Evolutionary conservation across 2,888 invertebrate species (phyloP).

Genomic region (Drosophila paucipuncta): DNA sequence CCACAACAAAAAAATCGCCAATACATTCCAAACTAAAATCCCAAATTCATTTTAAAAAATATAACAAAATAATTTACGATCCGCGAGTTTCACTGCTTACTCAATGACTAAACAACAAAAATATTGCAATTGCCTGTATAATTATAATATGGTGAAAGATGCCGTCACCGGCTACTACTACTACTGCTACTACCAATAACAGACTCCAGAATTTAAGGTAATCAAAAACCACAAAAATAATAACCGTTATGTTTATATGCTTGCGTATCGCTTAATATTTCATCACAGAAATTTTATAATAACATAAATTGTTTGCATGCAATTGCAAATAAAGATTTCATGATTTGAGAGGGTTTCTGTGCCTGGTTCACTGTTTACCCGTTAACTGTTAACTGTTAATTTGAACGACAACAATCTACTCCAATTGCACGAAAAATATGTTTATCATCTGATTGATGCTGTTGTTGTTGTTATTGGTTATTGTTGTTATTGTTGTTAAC

Average conservation of each 20-base stretch:
- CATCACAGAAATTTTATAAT: conserved; percentile 45
- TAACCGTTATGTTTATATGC: background rate
- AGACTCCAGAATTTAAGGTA: background rate
- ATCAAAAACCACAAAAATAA: background rate
- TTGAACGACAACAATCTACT: conserved; percentile 33
- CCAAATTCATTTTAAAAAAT: background rate
- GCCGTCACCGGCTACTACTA: background rate
- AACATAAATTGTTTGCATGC: conserved; percentile 13
- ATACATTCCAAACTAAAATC: background rate
- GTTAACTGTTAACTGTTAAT: conserved; percentile 37
- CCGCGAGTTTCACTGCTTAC: background rate
- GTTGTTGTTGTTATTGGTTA: too few relatives aligned
- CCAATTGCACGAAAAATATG: conserved; percentile 36
- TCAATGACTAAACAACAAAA: background rate
- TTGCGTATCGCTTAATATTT: background rate
- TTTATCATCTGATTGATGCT: background rate
- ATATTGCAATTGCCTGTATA: background rate
- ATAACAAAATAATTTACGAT: background rate
- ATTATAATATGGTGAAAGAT: background rate
- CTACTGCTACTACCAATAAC: background rate
- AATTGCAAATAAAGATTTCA: conserved; percentile 6
- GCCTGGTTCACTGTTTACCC: conserved; percentile 27
- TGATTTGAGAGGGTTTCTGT: conserved; percentile 3
- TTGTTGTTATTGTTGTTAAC: conserved; percentile 7
- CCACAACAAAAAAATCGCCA: background rate